These are phyloP conservation scores for Montipora cactus DNA, from an alignment of 64 coral and sea anemone species.

Conservation along the genomic window DNA sequence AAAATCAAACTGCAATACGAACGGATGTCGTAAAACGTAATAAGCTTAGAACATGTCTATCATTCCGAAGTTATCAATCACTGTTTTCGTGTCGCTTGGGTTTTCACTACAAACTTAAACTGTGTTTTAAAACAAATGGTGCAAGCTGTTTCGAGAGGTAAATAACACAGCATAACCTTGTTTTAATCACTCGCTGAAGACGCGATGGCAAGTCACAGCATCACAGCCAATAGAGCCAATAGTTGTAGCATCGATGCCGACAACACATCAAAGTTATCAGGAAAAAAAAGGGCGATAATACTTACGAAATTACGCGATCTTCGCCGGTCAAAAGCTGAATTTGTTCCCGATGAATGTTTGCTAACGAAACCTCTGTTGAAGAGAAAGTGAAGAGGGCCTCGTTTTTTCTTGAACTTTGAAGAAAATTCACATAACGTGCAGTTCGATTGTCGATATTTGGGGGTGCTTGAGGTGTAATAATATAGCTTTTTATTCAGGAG, in stretches of 20 bases:
- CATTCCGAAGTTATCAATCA: neutral
- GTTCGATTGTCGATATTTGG: neutral
- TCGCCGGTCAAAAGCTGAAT: neutral
- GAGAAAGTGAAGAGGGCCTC: too few species aligned
- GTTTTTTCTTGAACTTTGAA: neutral
- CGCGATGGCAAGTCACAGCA: neutral
- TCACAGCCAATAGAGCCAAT: neutral
- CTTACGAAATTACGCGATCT: constrained; percentile 2
- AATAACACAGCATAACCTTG: neutral
- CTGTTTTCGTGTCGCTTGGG: neutral
- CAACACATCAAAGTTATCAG: neutral
- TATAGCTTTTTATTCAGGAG: neutral
- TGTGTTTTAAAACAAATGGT: neutral
- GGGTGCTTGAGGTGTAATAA: neutral
- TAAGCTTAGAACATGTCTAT: neutral
- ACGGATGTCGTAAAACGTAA: neutral
- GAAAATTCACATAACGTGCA: neutral
- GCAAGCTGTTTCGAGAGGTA: neutral
- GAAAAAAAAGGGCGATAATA: neutral
- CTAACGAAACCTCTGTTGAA: neutral
- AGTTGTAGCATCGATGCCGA: too few species aligned
- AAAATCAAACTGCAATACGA: neutral
- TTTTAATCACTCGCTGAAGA: neutral
- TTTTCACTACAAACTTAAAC: neutral
- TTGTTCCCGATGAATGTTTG: neutral